phyloP scores from a whole-genome alignment of 2,113 vertebrate genomes.

The Sakesphorus luctuosus region DNA sequence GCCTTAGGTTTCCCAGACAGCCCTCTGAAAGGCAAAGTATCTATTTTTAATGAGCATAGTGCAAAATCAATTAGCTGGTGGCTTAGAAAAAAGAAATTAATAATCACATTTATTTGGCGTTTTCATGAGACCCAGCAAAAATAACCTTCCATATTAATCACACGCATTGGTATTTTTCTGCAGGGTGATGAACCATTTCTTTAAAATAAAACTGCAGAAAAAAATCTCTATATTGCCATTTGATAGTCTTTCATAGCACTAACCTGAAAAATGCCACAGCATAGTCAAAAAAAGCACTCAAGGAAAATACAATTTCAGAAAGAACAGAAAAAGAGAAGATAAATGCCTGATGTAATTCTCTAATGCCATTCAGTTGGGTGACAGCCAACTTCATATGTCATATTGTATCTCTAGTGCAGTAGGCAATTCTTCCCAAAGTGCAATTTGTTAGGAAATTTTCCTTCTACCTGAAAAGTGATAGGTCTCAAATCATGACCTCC shows the following conservation, averaged over 20 bases:
- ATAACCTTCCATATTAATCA: not conserved
- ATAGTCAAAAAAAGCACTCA: not conserved
- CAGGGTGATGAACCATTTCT: not conserved
- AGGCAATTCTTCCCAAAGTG: conserved; percentile 1
- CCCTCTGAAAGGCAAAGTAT: conserved; percentile 73
- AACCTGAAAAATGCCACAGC: not conserved
- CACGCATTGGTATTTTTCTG: not conserved
- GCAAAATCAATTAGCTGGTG: conserved; percentile 77
- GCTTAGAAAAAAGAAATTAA: conserved; percentile 71
- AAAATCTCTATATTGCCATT: not conserved
- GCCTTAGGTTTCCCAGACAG: conserved; percentile 73
- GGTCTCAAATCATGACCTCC: not conserved
- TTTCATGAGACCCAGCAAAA: conserved; percentile 53
- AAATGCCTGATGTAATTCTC: conserved; percentile 36
- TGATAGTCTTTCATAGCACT: not conserved
- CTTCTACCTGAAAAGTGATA: not conserved
- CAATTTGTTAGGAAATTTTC: not conserved
- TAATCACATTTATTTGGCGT: conserved; percentile 63
- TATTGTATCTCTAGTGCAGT: conserved; percentile 2
- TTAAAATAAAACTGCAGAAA: not conserved
- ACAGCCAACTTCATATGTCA: conserved; percentile 18
- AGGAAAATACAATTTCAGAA: conserved; percentile 33
- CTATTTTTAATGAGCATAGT: conserved; percentile 81
- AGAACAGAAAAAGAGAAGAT: conserved; percentile 9
- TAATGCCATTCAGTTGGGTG: not conserved